Evolutionary conservation across 2,797 vertebrate species (phyloP).

Genomic region (Petrocephalus sullivani): DNA sequence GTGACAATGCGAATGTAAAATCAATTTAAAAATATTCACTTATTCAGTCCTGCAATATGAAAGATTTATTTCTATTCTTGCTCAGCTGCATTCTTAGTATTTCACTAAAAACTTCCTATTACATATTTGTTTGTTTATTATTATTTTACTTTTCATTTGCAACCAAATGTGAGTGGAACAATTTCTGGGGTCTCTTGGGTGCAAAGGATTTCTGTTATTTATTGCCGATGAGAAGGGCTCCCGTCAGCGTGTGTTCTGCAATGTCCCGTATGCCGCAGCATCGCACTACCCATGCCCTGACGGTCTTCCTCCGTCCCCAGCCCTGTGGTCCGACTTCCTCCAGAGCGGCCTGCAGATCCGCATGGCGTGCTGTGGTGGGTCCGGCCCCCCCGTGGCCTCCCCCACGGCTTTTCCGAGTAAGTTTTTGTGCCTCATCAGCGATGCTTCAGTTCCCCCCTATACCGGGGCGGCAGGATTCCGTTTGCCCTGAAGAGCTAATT

Average conservation of each 20-base stretch:
- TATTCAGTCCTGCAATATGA: not conserved
- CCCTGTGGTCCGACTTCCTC: constrained; percentile 70
- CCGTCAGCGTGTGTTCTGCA: not conserved
- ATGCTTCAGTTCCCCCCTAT: constrained; percentile 80
- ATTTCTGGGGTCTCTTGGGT: not conserved
- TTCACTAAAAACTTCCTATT: not conserved
- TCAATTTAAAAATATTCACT: not conserved
- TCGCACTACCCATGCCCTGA: not conserved
- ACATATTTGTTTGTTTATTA: not conserved
- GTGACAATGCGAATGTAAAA: not conserved
- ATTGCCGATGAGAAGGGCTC: not conserved
- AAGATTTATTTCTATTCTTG: not conserved
- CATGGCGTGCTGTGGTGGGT: constrained; percentile 82
- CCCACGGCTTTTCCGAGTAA: constrained; percentile 89
- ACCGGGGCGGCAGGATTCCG: constrained; percentile 79
- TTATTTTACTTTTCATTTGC: not conserved
- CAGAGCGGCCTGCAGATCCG: constrained; percentile 71
- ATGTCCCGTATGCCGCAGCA: not conserved
- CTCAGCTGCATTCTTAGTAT: not conserved
- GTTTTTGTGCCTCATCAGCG: constrained; percentile 93
- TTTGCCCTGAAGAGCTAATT: constrained; percentile 84
- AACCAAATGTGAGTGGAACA: not conserved
- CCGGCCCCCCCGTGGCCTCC: constrained; percentile 71
- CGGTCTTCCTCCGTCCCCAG: constrained; percentile 56
- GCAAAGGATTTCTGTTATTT: not conserved